Evolutionary conservation across 2,888 invertebrate species (phyloP).

Genomic region (Drosophila meridiana): DNA sequence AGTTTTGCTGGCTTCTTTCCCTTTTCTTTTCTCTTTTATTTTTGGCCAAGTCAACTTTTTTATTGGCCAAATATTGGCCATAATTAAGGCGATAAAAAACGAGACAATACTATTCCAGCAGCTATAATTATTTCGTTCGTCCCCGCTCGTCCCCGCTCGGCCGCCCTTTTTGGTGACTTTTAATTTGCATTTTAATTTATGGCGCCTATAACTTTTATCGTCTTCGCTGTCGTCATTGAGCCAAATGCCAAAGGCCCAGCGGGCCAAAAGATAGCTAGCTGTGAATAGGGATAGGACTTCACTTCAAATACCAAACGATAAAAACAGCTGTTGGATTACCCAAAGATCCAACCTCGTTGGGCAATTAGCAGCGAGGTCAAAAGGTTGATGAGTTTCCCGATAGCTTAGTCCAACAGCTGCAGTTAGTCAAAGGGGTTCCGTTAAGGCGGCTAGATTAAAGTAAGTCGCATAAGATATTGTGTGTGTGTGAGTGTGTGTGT

Average conservation of each 20-base stretch:
- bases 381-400: conserved; percentile 37
- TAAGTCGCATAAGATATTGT: background rate
- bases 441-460: conserved; percentile 10
- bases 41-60: conserved; percentile 59
- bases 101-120: conserved; percentile 14
- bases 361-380: conserved; percentile 59
- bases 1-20: conserved; percentile 24
- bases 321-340: conserved; percentile 54
- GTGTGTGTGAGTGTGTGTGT: background rate
- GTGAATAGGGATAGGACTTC: background rate
- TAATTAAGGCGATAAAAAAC: conserved; percentile 67
- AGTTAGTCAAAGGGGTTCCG: conserved; percentile 10
- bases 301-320: conserved; percentile 32
- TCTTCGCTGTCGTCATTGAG: conserved; percentile 31
- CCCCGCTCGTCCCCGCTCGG: background rate
- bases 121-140: conserved; percentile 58
- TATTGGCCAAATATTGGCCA: conserved; percentile 73
- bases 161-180: conserved; percentile 44
- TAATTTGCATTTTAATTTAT: conserved; percentile 78
- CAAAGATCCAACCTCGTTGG: conserved; percentile 13
- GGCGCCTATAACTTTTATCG: conserved; percentile 75
- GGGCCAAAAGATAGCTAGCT: conserved; percentile 41
- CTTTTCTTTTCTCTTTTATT: background rate
- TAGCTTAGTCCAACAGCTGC: conserved; percentile 37
- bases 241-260: conserved; percentile 20